phyloP scores from a whole-genome alignment of 2,113 vertebrate genomes.

The Phodopus roborovskii region DNA sequence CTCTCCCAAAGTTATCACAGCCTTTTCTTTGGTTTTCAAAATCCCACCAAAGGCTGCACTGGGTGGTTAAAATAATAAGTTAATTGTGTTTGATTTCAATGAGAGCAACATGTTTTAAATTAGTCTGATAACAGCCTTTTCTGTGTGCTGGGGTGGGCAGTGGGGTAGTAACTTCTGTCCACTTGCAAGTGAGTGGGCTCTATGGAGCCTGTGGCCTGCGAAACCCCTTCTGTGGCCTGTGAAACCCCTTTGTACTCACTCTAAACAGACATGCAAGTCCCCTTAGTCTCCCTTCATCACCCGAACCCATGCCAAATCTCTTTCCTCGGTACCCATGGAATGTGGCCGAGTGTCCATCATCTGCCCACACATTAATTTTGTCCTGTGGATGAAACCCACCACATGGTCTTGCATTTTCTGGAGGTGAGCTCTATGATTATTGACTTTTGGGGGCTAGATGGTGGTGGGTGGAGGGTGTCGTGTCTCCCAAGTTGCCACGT shows the following conservation, averaged over 20 bases:
- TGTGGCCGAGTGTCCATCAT: neutral
- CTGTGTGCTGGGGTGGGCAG: neutral
- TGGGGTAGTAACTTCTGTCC: neutral
- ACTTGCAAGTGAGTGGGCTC: neutral
- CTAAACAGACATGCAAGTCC: neutral
- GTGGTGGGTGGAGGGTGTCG: neutral
- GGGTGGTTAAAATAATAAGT: slow-evolving; percentile 77
- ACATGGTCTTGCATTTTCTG: neutral
- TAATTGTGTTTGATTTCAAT: slow-evolving; percentile 79
- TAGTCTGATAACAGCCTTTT: slow-evolving; percentile 28
- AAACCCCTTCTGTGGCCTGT: neutral
- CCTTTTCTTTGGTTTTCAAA: slow-evolving; percentile 69
- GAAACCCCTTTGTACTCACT: neutral
- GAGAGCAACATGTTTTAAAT: slow-evolving; percentile 62
- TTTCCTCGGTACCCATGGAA: neutral
- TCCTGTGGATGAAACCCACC: neutral
- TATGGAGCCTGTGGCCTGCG: neutral
- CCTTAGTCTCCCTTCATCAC: neutral
- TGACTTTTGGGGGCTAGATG: neutral
- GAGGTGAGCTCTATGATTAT: neutral
- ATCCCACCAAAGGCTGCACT: slow-evolving; percentile 55
- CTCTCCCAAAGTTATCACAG: slow-evolving; percentile 68
- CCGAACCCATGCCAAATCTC: neutral
- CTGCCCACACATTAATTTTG: neutral
- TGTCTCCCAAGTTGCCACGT: neutral